These are phyloP conservation scores for Heteropelma amictum DNA, from an alignment of 2,888 invertebrate genomes.

Conservation along the genomic window DNA sequence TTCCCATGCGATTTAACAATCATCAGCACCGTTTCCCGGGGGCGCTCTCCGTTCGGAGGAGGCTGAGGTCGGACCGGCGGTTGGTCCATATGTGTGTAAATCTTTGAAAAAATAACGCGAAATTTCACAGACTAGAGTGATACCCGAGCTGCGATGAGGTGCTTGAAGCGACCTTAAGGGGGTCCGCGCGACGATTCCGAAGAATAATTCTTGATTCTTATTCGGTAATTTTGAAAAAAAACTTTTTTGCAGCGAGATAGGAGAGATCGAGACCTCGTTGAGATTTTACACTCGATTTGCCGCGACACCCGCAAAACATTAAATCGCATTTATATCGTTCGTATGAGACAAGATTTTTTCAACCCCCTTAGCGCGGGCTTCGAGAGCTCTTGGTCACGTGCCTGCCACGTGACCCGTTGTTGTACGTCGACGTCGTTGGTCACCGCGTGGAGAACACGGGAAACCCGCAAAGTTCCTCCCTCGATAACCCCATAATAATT, in stretches of 20 bases:
- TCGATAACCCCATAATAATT: conserved; percentile 57
- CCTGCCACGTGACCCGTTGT: conserved; percentile 45
- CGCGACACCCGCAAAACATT: conserved; percentile 8
- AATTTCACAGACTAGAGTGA: no score
- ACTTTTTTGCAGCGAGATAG: no score
- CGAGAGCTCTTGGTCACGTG: conserved; percentile 48
- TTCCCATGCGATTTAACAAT: conserved; percentile 58
- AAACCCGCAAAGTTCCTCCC: conserved; percentile 50
- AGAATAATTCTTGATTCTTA: no score
- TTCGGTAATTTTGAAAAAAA: no score
- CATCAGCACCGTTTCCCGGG: conserved; percentile 54
- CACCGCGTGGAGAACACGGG: conserved; percentile 26
- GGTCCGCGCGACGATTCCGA: no score
- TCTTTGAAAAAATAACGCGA: no score
- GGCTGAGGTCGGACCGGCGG: conserved; percentile 4
- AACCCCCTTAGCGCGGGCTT: conserved; percentile 7
- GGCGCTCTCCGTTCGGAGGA: background rate
- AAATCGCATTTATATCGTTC: no score
- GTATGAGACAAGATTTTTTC: conserved; percentile 38
- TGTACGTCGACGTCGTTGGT: conserved; percentile 5
- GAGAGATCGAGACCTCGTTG: no score
- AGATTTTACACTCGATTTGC: conserved; percentile 30
- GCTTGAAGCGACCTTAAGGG: no score
- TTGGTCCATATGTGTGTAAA: conserved; percentile 4
- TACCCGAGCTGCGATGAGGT: no score